Evolutionary conservation across 2,113 vertebrate species (phyloP).

Genomic region (Petromus typicus): DNA sequence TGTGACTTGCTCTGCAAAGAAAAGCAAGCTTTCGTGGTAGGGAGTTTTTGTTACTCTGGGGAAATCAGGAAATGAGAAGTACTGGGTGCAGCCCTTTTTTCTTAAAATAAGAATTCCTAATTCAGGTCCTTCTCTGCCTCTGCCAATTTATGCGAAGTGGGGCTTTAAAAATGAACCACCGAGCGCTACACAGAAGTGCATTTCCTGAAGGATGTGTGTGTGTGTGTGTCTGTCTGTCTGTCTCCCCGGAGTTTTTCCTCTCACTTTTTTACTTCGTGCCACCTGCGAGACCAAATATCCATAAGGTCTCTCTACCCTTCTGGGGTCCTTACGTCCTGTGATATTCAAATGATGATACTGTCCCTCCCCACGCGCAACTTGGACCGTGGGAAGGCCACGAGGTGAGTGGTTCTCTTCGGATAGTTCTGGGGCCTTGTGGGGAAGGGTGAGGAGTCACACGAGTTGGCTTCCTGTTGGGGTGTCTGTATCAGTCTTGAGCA

Average conservation of each 20-base stretch:
- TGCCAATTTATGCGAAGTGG: slow-evolving; percentile 61
- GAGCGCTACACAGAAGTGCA: not conserved
- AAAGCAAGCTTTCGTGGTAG: not conserved
- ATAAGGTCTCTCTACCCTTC: not conserved
- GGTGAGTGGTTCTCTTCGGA: not conserved
- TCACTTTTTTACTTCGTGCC: not conserved
- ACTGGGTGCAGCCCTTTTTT: slow-evolving; percentile 72
- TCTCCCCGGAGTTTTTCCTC: slow-evolving; percentile 26
- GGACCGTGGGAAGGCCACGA: not conserved
- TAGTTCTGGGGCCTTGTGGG: not conserved
- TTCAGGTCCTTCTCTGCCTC: slow-evolving; percentile 75
- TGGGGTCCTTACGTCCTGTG: not conserved
- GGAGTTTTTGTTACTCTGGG: slow-evolving; percentile 58
- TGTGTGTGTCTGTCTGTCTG: too few species aligned
- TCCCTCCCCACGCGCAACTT: not conserved
- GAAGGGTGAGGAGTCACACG: not conserved
- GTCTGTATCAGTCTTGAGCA: not conserved
- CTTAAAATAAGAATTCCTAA: slow-evolving; percentile 77
- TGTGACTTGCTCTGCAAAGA: slow-evolving; percentile 39
- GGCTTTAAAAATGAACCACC: slow-evolving; percentile 51
- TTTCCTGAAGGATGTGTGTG: not conserved
- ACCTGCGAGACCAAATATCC: not conserved
- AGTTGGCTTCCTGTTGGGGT: not conserved
- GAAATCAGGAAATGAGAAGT: slow-evolving; percentile 63
- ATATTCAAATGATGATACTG: not conserved